A percentile compares a stretch with the other conserved stretches of the same genome.
Conservation (phyloP, 2,113 vertebrate genomes). For the Ptilorrhoa leucosticta region DNA sequence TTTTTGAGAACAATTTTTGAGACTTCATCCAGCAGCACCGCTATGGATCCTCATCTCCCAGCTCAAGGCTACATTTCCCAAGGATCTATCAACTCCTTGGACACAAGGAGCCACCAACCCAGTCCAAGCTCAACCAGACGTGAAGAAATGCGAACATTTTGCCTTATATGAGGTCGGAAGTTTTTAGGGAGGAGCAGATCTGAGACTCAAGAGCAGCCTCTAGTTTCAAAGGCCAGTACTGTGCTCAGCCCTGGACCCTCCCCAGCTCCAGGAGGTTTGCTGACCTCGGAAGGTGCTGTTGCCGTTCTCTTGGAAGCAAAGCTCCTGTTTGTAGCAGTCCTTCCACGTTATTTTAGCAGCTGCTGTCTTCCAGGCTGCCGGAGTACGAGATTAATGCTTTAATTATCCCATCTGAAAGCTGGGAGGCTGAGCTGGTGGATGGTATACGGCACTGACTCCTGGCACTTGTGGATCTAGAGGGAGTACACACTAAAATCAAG, state of each 20-base stretch:
- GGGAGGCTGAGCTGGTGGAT: conserved; percentile 29
- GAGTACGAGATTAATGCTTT: conserved; percentile 70
- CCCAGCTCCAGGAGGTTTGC: background rate
- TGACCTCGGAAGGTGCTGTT: background rate
- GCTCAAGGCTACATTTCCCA: background rate
- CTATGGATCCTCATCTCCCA: background rate
- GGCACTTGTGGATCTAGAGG: conserved; percentile 54
- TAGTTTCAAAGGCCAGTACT: conserved; percentile 31
- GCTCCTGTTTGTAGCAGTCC: background rate
- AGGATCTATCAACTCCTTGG: background rate
- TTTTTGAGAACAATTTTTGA: background rate
- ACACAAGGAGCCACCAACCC: background rate
- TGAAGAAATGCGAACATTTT: background rate
- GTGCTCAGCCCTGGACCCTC: background rate
- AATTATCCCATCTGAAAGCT: conserved; percentile 57
- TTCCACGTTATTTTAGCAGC: conserved; percentile 36
- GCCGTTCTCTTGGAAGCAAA: background rate
- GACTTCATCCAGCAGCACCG: background rate
- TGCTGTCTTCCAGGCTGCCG: conserved; percentile 46
- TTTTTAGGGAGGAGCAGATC: background rate
- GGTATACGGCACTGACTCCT: conserved; percentile 41
- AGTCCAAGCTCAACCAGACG: background rate
- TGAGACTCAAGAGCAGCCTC: conserved; percentile 31
- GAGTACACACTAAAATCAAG: conserved; percentile 41
- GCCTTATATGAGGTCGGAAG: accelerated